Evolutionary conservation across 1,140 invertebrate genomes (phyloP).

Genomic region (Microvelia longipes): DNA sequence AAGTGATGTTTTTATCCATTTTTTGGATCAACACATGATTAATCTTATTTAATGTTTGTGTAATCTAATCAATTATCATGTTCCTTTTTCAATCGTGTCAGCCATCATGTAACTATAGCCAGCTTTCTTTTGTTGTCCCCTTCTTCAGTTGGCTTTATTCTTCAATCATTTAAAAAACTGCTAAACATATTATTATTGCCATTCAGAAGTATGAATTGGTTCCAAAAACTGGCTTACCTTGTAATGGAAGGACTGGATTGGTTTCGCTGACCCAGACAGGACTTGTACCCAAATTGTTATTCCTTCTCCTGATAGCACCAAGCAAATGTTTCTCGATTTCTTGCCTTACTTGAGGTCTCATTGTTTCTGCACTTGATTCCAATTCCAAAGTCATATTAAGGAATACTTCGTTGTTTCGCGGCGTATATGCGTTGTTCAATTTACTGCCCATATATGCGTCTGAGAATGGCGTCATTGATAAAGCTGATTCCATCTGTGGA

Average conservation of each 20-base stretch:
- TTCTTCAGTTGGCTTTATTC: no score
- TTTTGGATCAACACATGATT: no score
- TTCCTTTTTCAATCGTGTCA: no score
- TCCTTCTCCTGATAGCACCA: slow-evolving; percentile 62
- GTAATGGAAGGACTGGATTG: slow-evolving; percentile 51
- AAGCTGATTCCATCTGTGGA: slow-evolving; percentile 66
- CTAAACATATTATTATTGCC: no score
- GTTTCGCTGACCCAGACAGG: slow-evolving; percentile 61
- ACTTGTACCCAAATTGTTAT: slow-evolving; percentile 73
- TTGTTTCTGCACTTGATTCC: slow-evolving; percentile 51
- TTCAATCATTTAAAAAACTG: no score
- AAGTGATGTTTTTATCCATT: no score
- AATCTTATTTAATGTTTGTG: no score
- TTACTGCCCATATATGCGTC: slow-evolving; percentile 65
- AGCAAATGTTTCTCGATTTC: slow-evolving; percentile 68
- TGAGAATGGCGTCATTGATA: slow-evolving; percentile 77
- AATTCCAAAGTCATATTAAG: slow-evolving; percentile 68
- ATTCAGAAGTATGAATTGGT: no score
- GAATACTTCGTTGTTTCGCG: slow-evolving; percentile 37
- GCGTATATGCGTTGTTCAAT: slow-evolving; percentile 66
- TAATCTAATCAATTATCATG: no score
- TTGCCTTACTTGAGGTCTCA: slow-evolving; percentile 45
- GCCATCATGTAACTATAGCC: no score
- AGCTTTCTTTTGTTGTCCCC: no score
- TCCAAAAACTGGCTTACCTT: no score